Conservation (phyloP, 64 coral and sea anemone genomes). For the Stichodactyla mertensii region DNA sequence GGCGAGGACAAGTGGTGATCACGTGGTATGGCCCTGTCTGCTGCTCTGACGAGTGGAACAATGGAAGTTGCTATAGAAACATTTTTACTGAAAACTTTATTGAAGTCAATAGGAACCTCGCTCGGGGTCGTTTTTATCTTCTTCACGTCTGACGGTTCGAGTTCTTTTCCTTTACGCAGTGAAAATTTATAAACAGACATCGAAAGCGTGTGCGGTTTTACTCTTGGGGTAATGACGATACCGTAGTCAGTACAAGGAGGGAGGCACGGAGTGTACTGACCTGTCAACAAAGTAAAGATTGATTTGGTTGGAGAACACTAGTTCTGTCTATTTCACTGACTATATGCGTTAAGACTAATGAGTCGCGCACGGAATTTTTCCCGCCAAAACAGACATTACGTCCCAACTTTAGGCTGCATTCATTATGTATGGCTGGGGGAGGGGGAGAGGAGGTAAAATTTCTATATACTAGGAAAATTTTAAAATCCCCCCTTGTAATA, state of each 20-base stretch:
- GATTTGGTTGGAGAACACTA: not conserved
- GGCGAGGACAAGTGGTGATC: not conserved
- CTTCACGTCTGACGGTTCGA: not conserved
- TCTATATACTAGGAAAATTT: no score
- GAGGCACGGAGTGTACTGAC: not conserved
- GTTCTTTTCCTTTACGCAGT: not conserved
- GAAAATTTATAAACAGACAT: constrained; percentile 15
- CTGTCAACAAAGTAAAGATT: not conserved
- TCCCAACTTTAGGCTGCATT: no score
- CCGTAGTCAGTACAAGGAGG: constrained; percentile 16
- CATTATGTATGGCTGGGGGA: no score
- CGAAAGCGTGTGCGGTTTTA: not conserved
- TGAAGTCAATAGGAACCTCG: not conserved
- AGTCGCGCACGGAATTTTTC: no score
- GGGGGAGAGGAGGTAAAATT: no score
- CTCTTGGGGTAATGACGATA: constrained; percentile 4
- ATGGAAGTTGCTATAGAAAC: not conserved
- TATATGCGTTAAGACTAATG: not conserved
- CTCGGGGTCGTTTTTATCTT: constrained; percentile 7
- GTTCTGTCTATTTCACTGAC: not conserved
- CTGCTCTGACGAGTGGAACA: not conserved
- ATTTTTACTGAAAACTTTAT: not conserved
- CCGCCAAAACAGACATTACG: no score
- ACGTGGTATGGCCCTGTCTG: not conserved
- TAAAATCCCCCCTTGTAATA: no score